Base-by-base conservation (phyloP, 2,888 invertebrate genomes). In the Spodoptera picta region DNA sequence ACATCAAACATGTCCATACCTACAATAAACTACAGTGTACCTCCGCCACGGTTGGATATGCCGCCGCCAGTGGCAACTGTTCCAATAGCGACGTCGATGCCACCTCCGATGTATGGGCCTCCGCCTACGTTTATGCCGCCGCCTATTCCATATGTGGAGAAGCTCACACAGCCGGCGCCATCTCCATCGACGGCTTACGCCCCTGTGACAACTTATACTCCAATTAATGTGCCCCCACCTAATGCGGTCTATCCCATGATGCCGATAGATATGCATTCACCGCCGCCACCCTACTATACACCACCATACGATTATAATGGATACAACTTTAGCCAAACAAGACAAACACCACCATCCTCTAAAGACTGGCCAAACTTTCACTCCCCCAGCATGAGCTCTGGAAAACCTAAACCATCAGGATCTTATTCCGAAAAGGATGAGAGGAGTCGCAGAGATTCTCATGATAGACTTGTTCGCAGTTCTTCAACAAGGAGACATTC, bases 21-120 rank as follows among this genome's bases (percentile, higher is more conserved):
- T 4, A 88, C 92, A 12, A 66, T 86, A 44, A 83, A 89, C 65
- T 94, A 89, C 64, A 87, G 84, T 64, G 77, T 91, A 14, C 91
- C 91, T 54, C 92, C 92, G 24, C 92, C 92, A 49, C 81, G 79
- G 45, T 73, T 90, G 61, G 81, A 81, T 27, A 69, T 86, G 73
- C 87, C 86, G 24, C 88, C 88, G 12, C 86, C 84, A 49, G 61
- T 68, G 11, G 87, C 89, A 51, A 85, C 84, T 49, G 61, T 68
- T 12, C 87, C 89, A 52, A 88, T 91, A 24, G 88, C 89, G 42
- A 81, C 86, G 12, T 80, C 75, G 57, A 54, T 73, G n/a, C 72
- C 80, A 23, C 74, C 79, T 12, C 69, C 65, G 7, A 57, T 84
- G 14, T 90, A 82, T 60, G 77, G 53, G 53, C 79, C 69, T 54